A percentile compares a stretch with the other conserved stretches of the same genome.
phyloP scores from a whole-genome alignment of 2,888 invertebrate species.

The Steinernema carpocapsae region DNA sequence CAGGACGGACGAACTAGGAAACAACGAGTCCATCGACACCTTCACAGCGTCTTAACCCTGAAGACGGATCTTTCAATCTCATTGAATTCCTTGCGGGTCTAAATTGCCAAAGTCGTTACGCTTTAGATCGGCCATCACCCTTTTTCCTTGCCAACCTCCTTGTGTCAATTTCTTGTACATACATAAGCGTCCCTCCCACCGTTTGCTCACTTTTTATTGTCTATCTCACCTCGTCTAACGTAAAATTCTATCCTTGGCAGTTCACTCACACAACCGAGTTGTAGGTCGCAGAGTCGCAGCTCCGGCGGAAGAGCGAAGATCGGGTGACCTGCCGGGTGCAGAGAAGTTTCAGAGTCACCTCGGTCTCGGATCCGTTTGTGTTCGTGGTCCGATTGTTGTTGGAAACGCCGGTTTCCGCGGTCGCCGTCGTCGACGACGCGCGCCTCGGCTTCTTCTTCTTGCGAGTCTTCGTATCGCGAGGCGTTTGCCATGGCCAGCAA shows the following conservation, averaged over 20 bases:
- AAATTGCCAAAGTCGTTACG: conserved; percentile 16
- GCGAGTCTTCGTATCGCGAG: not conserved
- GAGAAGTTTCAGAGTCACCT: conserved; percentile 41
- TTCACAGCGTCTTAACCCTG: conserved; percentile 5
- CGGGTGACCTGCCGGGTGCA: conserved; percentile 45
- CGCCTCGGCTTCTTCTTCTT: conserved; percentile 34
- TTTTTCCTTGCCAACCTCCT: not conserved
- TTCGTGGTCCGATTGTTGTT: conserved; percentile 27
- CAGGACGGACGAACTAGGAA: conserved; percentile 22
- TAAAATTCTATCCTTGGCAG: conserved; percentile 13
- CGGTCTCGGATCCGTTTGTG: conserved; percentile 38
- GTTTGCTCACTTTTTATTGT: conserved; percentile 3
- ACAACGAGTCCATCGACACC: conserved; percentile 24
- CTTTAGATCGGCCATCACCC: not conserved
- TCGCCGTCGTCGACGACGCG: conserved; percentile 22
- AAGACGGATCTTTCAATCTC: not conserved
- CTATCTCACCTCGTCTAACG: not conserved
- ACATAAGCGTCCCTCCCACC: not conserved
- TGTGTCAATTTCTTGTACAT: conserved; percentile 2
- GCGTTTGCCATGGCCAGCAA: conserved; percentile 41
- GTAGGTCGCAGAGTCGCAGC: conserved; percentile 29
- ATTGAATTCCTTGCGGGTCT: not conserved
- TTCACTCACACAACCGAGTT: conserved; percentile 11
- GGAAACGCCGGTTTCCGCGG: conserved; percentile 32
- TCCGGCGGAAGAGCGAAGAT: conserved; percentile 21